phyloP scores from a whole-genome alignment of 2,113 vertebrate genomes.

The Gavia stellata region DNA sequence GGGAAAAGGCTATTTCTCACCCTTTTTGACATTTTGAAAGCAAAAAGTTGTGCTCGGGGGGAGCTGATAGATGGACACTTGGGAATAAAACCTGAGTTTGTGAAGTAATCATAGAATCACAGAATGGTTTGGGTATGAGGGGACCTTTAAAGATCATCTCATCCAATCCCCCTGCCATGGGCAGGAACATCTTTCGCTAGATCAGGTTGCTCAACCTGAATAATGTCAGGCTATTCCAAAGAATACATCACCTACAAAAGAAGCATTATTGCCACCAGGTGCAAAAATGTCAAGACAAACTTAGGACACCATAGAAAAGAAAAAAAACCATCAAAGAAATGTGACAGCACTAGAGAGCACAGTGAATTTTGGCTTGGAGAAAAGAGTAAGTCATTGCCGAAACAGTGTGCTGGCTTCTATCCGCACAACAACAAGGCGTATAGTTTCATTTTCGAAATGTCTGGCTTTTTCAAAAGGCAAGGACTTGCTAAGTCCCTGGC shows the following conservation, averaged over 20 bases:
- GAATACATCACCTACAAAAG: not conserved
- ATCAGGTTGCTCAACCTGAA: not conserved
- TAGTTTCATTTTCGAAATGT: not conserved
- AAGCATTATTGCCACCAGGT: not conserved
- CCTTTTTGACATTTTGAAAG: not conserved
- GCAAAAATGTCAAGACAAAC: not conserved
- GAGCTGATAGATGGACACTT: not conserved
- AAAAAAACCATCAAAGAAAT: not conserved
- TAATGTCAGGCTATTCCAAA: not conserved
- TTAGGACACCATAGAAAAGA: not conserved
- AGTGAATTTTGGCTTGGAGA: not conserved
- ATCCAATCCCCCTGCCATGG: not conserved
- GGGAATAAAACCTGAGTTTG: not conserved
- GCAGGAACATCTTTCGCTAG: not conserved
- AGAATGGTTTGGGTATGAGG: not conserved
- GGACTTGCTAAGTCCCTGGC: not conserved
- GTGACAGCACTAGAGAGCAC: not conserved
- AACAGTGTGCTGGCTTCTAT: not conserved
- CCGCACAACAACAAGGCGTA: rapidly evolving
- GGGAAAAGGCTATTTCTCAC: not conserved
- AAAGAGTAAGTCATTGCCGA: not conserved
- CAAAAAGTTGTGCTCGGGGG: not conserved
- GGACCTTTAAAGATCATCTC: not conserved
- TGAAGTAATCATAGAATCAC: not conserved
- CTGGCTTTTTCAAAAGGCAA: not conserved